Base-by-base conservation (phyloP, 92 coral and sea anemone species). In the Epizoanthus stellaris region DNA sequence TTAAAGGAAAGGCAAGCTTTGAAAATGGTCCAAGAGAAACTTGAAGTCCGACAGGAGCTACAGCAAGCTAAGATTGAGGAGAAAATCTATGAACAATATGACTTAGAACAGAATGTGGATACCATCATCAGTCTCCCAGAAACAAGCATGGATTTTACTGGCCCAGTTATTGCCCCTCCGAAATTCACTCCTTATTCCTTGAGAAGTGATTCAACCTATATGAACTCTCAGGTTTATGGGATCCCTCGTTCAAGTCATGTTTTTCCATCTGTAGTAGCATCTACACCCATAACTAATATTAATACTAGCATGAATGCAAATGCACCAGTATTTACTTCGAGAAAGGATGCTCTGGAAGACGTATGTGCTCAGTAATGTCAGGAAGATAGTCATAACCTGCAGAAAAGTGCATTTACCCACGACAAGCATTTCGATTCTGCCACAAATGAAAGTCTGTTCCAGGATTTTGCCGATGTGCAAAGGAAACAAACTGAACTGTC, bases 31-130 rank as follows among this genome's bases (percentile, higher is more conserved):
- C 77, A 88, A 14, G 91, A 84, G 73, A 89, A 88, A 63, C 73
- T 88, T 59, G 85, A 92, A 43, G 39, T 85, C 39, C 77, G 80
- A 77, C 82, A 93, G 58, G 60, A 88, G 80, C 69, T 90, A 73
- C 85, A 90, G 59, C 88, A 90, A 69, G 95, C 88, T 42, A 87
- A 87, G 60, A 84, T 85, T 70, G 97, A 91, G 80, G 94, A 87
- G 84, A 75, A 80, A 25, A 69, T 81, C n/a, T 93, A 85, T 36
- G 88, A 90, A 85, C 80, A 90, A 56, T 79, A 80, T 80, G 89
- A 84, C 3, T 43, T 69, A 67, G 81, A 81, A 12, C 80, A 82
- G 36, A 70, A 49, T 49, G 77, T 63, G 54, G 71, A 83, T 54
- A 74, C 66, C 57, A 40, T 67, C 81, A 89, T 47, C 45, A 61